phyloP scores from a whole-genome alignment of 2,888 invertebrate genomes.

The Eristalis arbustorum region DNA sequence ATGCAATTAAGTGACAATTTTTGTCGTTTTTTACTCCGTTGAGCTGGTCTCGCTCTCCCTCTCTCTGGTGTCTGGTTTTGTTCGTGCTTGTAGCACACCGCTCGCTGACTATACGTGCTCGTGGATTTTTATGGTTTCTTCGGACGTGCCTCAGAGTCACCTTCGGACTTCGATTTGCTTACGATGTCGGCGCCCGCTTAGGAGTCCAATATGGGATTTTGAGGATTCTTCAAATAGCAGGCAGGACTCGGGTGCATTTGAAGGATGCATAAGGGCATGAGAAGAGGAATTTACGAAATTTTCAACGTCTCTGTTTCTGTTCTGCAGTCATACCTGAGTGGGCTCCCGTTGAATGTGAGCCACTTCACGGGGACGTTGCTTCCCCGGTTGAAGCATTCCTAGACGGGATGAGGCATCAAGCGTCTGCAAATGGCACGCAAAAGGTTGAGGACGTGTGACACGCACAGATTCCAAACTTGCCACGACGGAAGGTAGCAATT shows the following conservation, averaged over 20 bases:
- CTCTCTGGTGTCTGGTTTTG: slow-evolving; percentile 60
- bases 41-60: slow-evolving; percentile 34
- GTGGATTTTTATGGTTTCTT: slow-evolving; percentile 23
- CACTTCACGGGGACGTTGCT: neutral
- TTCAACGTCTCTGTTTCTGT: neutral
- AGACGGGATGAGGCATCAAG: neutral
- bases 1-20: slow-evolving; percentile 80
- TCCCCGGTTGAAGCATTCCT: neutral
- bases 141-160: slow-evolving; percentile 6
- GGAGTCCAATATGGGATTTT: slow-evolving; percentile 51
- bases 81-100: slow-evolving; percentile 39
- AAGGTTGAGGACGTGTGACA: neutral
- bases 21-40: slow-evolving; percentile 68
- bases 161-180: slow-evolving; percentile 40
- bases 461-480: neutral
- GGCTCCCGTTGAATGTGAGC: neutral
- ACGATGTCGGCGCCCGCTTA: slow-evolving; percentile 54
- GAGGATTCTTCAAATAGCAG: slow-evolving; percentile 34
- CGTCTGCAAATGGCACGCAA: neutral
- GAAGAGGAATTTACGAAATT: neutral
- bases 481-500: too few relatives aligned
- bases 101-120: slow-evolving; percentile 38
- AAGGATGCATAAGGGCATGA: slow-evolving; percentile 14
- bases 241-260: neutral
- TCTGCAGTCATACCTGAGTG: neutral